Evolutionary conservation across 2,888 invertebrate species (phyloP), one percentile per base, ranked within the genome.

Genomic region (Drosophila pseudotalamancana): DNA sequence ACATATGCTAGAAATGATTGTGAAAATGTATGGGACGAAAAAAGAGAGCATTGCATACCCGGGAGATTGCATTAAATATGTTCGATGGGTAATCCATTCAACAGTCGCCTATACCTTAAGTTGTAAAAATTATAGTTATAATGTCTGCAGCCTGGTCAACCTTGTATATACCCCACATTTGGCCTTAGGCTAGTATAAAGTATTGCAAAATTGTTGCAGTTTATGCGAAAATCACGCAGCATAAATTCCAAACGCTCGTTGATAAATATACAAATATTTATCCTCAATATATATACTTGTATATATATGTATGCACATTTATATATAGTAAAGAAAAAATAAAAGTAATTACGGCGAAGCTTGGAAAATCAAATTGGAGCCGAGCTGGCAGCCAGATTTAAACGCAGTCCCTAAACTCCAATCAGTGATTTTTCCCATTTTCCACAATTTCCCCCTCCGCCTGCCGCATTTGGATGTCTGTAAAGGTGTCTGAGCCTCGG

Each of bases 281-380:
- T 12, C 6, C n/a, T 12, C 4, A 12, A 21, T n/a, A 21, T 11
- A 5, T 4, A 14, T 39, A 9, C 21, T 12, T 21, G 21, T 0
- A 19, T 21, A 0, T 12, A 12, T 12, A 21, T 5, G 12, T 8
- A 11, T 1, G 12, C 12, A 9, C 12, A 23, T 23, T 14, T 14
- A 23, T 14, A 4, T 18, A 29, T 39, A 23, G 29, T 43, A 8
- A 16, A 4, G 11, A 3, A 42, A 42, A 27, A n/a, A 27, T 25
- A 43, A 61, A 71, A 74, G 69, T 69, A 65, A 66, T 80, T 65
- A 59, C 63, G 55, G 49, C 60, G 56, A 48, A 60, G 31, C 48
- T 39, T 19, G 54, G 39, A 16, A 49, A 55, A 43, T 16, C 29
- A 29, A 55, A n/a, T n/a, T n/a, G n/a, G n/a, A n/a, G n/a, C n/a